Percentiles rank a stretch among this genome's conserved stretches.
Evolutionary conservation across 2,888 invertebrate genomes (phyloP).

Genomic region (Tipula unca): DNA sequence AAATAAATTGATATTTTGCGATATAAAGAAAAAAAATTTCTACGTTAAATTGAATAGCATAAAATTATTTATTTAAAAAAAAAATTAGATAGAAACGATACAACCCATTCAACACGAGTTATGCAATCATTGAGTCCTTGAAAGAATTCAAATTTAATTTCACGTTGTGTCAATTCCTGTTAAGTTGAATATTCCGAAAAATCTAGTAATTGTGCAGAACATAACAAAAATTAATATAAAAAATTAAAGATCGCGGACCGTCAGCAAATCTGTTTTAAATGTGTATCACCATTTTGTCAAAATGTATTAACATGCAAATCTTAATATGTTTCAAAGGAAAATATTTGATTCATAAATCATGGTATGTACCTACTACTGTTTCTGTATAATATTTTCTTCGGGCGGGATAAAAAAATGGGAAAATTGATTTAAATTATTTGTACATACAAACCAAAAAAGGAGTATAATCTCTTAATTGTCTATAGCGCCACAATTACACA

Average conservation of each 20-base stretch:
- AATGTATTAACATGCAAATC: not conserved
- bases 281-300: not conserved
- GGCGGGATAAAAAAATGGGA: not conserved
- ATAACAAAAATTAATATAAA: not conserved
- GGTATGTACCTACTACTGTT: not conserved
- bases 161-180: no score
- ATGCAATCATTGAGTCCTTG: no score
- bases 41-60: not conserved
- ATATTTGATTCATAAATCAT: not conserved
- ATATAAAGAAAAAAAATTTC: not conserved
- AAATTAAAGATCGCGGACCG: not conserved
- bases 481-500: conserved; percentile 14
- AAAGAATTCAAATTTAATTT: no score
- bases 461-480: not conserved
- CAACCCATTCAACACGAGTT: no score
- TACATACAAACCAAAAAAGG: not conserved
- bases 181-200: no score
- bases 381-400: no score
- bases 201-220: no score
- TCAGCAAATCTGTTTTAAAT: not conserved
- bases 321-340: not conserved
- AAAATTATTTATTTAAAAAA: not conserved
- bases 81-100: no score
- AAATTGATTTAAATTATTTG: not conserved
- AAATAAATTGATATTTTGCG: not conserved